Evolutionary conservation across 2,888 invertebrate species (phyloP).

Genomic region (Agrypnus murinus): DNA sequence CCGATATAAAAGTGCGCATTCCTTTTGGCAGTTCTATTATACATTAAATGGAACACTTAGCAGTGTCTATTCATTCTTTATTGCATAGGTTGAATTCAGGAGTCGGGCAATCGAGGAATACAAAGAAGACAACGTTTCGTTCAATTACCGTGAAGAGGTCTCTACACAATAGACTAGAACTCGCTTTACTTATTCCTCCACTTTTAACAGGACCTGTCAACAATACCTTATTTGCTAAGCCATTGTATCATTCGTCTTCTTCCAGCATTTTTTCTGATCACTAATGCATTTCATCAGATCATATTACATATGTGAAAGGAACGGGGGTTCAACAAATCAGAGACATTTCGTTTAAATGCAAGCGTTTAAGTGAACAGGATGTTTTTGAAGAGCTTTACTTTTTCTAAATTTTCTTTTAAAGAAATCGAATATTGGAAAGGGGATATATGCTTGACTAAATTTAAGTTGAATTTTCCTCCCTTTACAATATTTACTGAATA

Average conservation of each 20-base stretch:
- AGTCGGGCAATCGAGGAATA: conserved; percentile 65
- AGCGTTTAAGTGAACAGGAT: too few species aligned
- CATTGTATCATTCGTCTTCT: conserved; percentile 39
- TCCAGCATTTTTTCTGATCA: conserved; percentile 34
- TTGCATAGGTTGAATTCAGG: conserved; percentile 64
- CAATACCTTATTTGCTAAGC: conserved; percentile 44
- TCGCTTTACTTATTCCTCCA: conserved; percentile 44
- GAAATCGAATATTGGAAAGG: too few species aligned
- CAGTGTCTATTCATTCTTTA: conserved; percentile 63
- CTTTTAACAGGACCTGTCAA: conserved; percentile 46
- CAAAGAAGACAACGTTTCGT: conserved; percentile 66
- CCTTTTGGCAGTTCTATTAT: conserved; percentile 46
- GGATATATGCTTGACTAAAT: neutral
- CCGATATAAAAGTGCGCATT: conserved; percentile 42
- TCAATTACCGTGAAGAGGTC: conserved; percentile 64
- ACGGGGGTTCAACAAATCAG: neutral
- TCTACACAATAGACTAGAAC: conserved; percentile 55
- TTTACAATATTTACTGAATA: too few species aligned
- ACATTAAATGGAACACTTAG: conserved; percentile 63
- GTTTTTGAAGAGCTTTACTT: too few species aligned
- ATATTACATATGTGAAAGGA: neutral
- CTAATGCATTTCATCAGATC: neutral
- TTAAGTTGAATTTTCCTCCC: too few species aligned
- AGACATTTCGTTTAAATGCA: too few species aligned
- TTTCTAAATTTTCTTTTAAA: too few species aligned